A percentile compares a stretch with the other conserved stretches of the same genome.
Conservation (phyloP, 2,888 invertebrate genomes). For the Tetragonisca angustula region DNA sequence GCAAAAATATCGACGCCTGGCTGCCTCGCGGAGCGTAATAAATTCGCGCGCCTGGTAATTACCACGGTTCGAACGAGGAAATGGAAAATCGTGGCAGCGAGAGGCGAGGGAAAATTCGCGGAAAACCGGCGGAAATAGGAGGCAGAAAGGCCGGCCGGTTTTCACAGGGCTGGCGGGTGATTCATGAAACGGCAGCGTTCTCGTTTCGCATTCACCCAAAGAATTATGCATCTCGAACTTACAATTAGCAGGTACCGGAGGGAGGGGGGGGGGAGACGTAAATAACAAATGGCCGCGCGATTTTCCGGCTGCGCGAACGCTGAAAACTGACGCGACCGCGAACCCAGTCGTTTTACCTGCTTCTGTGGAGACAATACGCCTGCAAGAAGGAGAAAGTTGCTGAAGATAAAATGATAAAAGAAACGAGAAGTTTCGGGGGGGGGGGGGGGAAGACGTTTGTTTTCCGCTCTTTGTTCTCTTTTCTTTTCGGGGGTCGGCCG, state of each 20-base stretch:
- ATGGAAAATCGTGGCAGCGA: background rate
- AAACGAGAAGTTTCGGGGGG: too few relatives aligned
- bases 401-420: background rate
- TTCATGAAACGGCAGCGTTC: slow-evolving; percentile 32
- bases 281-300: slow-evolving; percentile 27
- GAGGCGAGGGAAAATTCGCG: slow-evolving; percentile 1
- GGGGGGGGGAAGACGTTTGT: background rate
- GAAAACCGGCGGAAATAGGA: slow-evolving; percentile 1
- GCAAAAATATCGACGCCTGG: slow-evolving; percentile 3
- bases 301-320: background rate
- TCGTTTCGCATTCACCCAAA: slow-evolving; percentile 27
- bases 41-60: slow-evolving; percentile 9
- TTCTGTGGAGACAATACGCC: background rate
- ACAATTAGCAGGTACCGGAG: slow-evolving; percentile 19
- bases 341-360: background rate
- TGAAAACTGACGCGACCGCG: slow-evolving; percentile 11
- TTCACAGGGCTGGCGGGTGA: slow-evolving; percentile 21
- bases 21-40: background rate
- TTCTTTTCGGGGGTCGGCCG: background rate
- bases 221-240: slow-evolving; percentile 41
- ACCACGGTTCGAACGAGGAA: background rate
- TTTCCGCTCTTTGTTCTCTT: background rate
- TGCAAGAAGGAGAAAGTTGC: too few relatives aligned
- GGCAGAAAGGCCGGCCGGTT: background rate
- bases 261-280: too few relatives aligned